A percentile compares a stretch with the other conserved stretches of the same genome.
Evolutionary conservation across 2,888 invertebrate species (phyloP).

Genomic region (Germaria angustata): DNA sequence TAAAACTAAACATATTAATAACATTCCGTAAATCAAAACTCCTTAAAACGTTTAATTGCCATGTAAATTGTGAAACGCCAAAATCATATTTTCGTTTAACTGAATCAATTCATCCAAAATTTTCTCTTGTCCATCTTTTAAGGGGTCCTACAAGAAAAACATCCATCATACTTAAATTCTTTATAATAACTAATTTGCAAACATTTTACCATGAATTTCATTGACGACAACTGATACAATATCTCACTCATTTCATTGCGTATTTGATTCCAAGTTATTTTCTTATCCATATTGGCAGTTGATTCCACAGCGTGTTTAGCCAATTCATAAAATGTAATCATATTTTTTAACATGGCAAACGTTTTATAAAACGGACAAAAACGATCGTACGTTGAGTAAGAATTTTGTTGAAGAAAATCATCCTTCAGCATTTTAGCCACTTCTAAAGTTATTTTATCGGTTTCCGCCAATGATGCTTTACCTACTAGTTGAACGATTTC

Average conservation of each 20-base stretch:
- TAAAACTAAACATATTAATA: too few species aligned
- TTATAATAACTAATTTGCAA: neutral
- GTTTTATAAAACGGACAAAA: conserved; percentile 99
- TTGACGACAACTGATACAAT: conserved; percentile 97
- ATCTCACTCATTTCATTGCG: conserved; percentile 96
- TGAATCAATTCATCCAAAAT: conserved; percentile 98
- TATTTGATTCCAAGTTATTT: conserved; percentile 98
- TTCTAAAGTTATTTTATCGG: conserved; percentile 99
- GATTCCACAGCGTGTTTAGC: conserved; percentile 97
- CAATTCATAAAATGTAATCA: conserved; percentile 98
- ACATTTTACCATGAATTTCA: conserved; percentile 96
- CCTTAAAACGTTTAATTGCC: conserved; percentile 1
- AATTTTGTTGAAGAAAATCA: conserved; percentile 99
- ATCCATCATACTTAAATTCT: neutral
- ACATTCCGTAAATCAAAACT: neutral
- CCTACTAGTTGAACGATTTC: conserved; percentile 99
- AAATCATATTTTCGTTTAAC: conserved; percentile 96
- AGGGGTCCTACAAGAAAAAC: conserved; percentile 89
- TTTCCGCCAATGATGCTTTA: conserved; percentile 98
- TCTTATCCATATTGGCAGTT: conserved; percentile 94
- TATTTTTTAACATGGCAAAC: conserved; percentile 98
- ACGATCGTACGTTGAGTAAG: conserved; percentile 95
- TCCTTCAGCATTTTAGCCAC: conserved; percentile 98
- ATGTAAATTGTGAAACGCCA: conserved; percentile 97
- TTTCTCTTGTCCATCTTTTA: conserved; percentile 97